Conservation (phyloP, 2,888 invertebrate genomes). For the Ernsta delagoae region DNA sequence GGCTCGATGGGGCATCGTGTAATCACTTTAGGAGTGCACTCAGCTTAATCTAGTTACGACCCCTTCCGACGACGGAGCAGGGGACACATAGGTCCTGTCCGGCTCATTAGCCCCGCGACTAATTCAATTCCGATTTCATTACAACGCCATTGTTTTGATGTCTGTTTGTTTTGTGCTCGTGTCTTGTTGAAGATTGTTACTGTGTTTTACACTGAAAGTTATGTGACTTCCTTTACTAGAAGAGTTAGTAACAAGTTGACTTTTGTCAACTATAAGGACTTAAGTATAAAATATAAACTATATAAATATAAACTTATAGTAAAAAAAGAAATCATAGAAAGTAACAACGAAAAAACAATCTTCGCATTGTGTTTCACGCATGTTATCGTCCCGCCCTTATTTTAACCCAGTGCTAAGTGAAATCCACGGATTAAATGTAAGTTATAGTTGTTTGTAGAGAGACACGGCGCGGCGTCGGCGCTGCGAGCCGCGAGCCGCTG, state of each 20-base stretch:
- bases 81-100: constrained; percentile 27
- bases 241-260: too few relatives aligned
- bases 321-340: too few relatives aligned
- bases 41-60: constrained; percentile 47
- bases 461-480: constrained; percentile 24
- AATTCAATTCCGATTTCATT: constrained; percentile 53
- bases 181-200: not conserved
- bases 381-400: too few relatives aligned
- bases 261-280: too few relatives aligned
- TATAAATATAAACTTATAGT: too few relatives aligned
- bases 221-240: too few relatives aligned
- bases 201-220: too few relatives aligned
- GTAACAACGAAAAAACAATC: too few relatives aligned
- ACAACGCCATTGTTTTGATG: constrained; percentile 39
- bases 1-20: constrained; percentile 45
- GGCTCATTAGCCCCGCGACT: constrained; percentile 49
- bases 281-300: too few relatives aligned
- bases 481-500: constrained; percentile 42
- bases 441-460: too few relatives aligned
- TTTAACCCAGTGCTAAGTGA: too few relatives aligned
- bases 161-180: constrained; percentile 40
- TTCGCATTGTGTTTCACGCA: too few relatives aligned
- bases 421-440: not conserved
- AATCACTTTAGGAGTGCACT: constrained; percentile 49
- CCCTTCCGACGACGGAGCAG: constrained; percentile 4